Percentiles rank a stretch among this genome's conserved stretches.
Conservation (phyloP, 2,888 invertebrate species). For the Nezara viridula region DNA sequence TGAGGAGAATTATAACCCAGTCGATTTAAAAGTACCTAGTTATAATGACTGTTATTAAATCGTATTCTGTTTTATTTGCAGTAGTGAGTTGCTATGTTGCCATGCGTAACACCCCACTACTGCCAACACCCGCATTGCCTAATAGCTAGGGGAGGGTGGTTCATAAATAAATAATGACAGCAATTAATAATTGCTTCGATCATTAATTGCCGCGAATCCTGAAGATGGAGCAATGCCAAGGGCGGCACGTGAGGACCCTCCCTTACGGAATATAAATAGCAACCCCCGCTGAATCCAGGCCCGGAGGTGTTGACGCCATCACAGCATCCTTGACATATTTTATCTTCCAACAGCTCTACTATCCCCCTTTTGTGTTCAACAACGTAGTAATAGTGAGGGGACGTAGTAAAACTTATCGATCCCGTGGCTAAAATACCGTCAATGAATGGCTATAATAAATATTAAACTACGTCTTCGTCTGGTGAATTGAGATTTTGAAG, state of each 20-base stretch:
- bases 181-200: not conserved
- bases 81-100: too few relatives aligned
- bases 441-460: not conserved
- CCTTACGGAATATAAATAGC: constrained; percentile 33
- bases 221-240: constrained; percentile 15
- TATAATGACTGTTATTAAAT: too few relatives aligned
- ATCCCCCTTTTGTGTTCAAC: not conserved
- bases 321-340: constrained; percentile 38
- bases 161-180: too few relatives aligned
- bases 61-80: too few relatives aligned
- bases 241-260: not conserved
- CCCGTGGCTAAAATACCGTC: not conserved
- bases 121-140: too few relatives aligned
- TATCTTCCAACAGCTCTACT: constrained; percentile 18
- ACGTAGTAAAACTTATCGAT: constrained; percentile 5
- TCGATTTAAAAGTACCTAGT: too few relatives aligned
- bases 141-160: too few relatives aligned
- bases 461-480: not conserved
- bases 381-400: constrained; percentile 4
- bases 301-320: constrained; percentile 22
- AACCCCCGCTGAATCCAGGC: not conserved
- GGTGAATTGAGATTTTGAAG: not conserved
- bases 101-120: too few relatives aligned
- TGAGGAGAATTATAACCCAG: too few relatives aligned
- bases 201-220: not conserved